Conservation (phyloP, 2,113 vertebrate species). For the Copsychus sechellarum region DNA sequence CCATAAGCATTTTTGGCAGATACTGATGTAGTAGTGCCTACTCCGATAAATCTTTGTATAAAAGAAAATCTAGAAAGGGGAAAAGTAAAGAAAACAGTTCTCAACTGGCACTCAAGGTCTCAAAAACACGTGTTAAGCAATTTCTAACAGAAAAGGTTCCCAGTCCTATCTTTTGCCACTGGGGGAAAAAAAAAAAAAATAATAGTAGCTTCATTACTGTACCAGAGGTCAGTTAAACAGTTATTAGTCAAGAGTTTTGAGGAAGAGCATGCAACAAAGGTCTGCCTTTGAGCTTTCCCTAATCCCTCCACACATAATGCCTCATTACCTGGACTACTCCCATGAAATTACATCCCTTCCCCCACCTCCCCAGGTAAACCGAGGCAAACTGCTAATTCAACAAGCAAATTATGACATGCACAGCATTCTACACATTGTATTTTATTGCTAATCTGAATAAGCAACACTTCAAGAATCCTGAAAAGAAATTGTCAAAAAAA, state of each 20-base stretch:
- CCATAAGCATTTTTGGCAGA: neutral
- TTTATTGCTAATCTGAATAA: neutral
- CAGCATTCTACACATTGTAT: fast-evolving
- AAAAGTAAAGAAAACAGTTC: neutral
- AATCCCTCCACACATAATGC: neutral
- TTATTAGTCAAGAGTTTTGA: neutral
- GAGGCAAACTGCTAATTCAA: neutral
- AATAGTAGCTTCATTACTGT: neutral
- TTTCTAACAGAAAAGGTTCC: neutral
- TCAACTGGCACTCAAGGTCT: neutral
- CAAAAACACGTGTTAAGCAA: neutral
- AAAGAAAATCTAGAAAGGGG: neutral
- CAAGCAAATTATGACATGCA: neutral
- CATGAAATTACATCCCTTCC: neutral
- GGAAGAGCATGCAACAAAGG: neutral
- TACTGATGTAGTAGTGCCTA: neutral
- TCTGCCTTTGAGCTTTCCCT: neutral
- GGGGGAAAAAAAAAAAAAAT: neutral
- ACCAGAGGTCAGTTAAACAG: neutral
- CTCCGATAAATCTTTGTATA: neutral
- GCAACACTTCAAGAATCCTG: neutral
- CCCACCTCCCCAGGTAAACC: fast-evolving
- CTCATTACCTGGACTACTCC: neutral
- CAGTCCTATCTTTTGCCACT: neutral
- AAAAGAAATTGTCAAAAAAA: neutral